Evolutionary conservation across 2,797 vertebrate species (phyloP), one percentile per base, ranked within the genome.

Genomic region (Gymnopithys bicolor): DNA sequence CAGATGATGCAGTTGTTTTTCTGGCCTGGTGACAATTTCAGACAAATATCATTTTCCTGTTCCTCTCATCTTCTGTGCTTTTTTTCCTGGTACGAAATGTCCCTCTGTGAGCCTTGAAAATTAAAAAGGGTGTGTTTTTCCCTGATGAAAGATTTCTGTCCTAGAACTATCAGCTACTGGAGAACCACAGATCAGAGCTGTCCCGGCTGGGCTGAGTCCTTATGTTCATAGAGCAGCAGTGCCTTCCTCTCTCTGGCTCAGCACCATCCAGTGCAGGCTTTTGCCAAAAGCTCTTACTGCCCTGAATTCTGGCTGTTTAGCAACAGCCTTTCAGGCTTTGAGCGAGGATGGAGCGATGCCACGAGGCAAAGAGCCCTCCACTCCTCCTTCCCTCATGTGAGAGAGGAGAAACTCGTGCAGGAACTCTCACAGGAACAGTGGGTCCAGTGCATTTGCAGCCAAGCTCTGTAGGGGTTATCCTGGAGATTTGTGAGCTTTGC

Each of bases 321-420:
- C 70, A 90, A 37, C 81, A 84, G 24, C 79, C 52, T 5, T 28
- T 37, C 68, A n/a, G 81, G 81, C 75, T 89, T 60, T 39, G 60
- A 71, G 74, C 69, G 79, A 55, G 70, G 69, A 81, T 94, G 94
- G 76, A 87, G 86, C 0, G 13, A 71, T 92, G 92, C 90, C 78
- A 89, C 0, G 2, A 91, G 78, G 78, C 84, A 70, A 24, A 63
- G 41, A 84, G 81, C 64, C 60, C 64, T 68, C 37, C 1, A 13
- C 56, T 91, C 52, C 88, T 88, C 74, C 64, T 24, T 45, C 66
- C 62, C 51, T 74, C 2, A 1, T 5, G 11, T 39, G 75, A 77
- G 33, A 48, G 79, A 58, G 27, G 48, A 89, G 88, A 64, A 43
- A 19, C 9, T 75, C 9, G 0, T 10, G 25, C 30, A 51, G 78